Base-by-base conservation (phyloP, 2,113 vertebrate species). In the Dromas ardeola region DNA sequence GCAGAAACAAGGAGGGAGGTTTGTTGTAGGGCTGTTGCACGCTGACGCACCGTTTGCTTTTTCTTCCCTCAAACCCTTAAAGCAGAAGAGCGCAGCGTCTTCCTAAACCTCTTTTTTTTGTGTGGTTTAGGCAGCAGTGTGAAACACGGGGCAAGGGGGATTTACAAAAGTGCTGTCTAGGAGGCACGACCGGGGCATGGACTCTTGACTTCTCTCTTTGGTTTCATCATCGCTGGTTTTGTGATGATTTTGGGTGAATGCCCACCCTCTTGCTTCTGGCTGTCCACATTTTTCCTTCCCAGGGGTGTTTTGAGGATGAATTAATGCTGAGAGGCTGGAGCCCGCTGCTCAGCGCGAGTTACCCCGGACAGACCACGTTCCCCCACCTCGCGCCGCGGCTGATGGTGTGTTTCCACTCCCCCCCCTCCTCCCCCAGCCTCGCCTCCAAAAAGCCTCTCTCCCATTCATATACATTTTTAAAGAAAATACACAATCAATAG, bases 401-500 rank as follows among this genome's bases (percentile, higher is more conserved):
- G 70, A 18, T n/a, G 32, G 3, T 4, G 53, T 42, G 36, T 67
- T 85, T 22, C 77, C 49, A 7, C 47, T 25, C 40, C 32, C 11
- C 27, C 4, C 3, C 10, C 16, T 15, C 4, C 5, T 65, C 36
- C 42, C n/a, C 27, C 5, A 1, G 63, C 71, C 58, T 86, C 83
- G 90, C 80, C 63, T 81, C 77, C 81, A n/a, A 52, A 94, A 77
- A 93, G 71, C 81, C 52, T 93, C 95, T 95, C 88, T 88, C 76
- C 88, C 96, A 97, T 97, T 96, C 97, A 93, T 93, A 92, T 30
- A 59, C 88, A 40, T 92, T 83, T 94, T 92, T 88, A 90, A 95
- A 96, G 94, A 83, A 94, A 96, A 90, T 36, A 96, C 88, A 21
- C 88, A 92, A 96, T 96, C 96, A 74, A 94, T 97, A 96, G 82